These are phyloP conservation scores for Lates japonicus DNA, from an alignment of 2,797 vertebrate genomes.

Conservation along the genomic window DNA sequence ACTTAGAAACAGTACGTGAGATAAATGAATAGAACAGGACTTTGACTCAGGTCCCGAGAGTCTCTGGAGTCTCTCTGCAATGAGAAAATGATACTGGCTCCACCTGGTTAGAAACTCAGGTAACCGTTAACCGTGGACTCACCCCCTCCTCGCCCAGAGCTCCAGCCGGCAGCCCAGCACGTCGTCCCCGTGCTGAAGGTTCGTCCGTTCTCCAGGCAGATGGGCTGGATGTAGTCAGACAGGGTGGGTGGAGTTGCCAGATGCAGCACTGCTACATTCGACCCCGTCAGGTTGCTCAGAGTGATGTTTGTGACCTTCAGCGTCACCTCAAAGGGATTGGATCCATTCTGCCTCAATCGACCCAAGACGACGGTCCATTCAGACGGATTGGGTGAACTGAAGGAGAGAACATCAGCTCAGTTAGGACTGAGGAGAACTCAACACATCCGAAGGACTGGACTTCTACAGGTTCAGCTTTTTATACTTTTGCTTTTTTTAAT, in stretches of 20 bases:
- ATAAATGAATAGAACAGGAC: no score
- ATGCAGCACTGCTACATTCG: slow-evolving; percentile 62
- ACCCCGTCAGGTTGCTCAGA: slow-evolving; percentile 51
- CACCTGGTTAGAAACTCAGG: no score
- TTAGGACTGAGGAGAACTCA: no score
- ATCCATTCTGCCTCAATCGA: slow-evolving; percentile 45
- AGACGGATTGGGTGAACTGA: slow-evolving; percentile 52
- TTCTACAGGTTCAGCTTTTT: no score
- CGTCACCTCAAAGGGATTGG: slow-evolving; percentile 53
- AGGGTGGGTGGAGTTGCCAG: slow-evolving; percentile 38
- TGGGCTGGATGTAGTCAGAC: slow-evolving; percentile 61
- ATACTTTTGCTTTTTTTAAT: no score
- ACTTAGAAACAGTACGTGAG: not conserved
- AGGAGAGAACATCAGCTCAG: not conserved
- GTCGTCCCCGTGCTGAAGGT: slow-evolving; percentile 30
- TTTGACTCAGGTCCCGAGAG: no score
- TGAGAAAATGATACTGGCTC: no score
- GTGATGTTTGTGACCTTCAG: slow-evolving; percentile 64
- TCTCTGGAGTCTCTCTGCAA: not conserved
- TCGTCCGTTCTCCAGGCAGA: slow-evolving; percentile 60
- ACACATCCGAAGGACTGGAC: no score
- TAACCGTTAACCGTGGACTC: slow-evolving; percentile 7
- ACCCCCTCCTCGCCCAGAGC: slow-evolving; percentile 54
- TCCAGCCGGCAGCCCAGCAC: slow-evolving; percentile 67
- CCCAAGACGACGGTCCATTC: slow-evolving; percentile 73